A percentile compares a stretch with the other conserved stretches of the same genome.
These are phyloP conservation scores for Anableps anableps DNA, from an alignment of 2,797 vertebrate species.

Conservation along the genomic window DNA sequence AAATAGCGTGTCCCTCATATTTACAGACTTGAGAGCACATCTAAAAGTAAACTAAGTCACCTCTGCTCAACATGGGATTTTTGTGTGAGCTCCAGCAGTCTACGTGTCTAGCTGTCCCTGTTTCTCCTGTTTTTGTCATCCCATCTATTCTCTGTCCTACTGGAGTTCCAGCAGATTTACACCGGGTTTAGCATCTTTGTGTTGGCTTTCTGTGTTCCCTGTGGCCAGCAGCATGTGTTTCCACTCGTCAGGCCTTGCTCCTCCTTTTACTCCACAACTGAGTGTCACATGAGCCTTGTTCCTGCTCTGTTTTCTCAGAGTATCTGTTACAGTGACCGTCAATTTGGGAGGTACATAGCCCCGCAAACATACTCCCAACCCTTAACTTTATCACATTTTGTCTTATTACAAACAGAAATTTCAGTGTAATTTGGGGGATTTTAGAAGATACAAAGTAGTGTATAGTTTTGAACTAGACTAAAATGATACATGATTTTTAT, in stretches of 20 bases:
- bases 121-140: conserved; percentile 55
- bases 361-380: neutral
- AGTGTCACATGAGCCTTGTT: conserved; percentile 54
- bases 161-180: conserved; percentile 57
- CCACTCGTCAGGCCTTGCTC: conserved; percentile 67
- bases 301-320: conserved; percentile 20
- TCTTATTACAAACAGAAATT: neutral
- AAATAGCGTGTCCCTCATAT: conserved; percentile 9
- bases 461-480: neutral
- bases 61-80: conserved; percentile 1
- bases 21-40: conserved; percentile 27
- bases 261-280: conserved; percentile 33
- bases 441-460: neutral
- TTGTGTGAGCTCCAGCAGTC: neutral
- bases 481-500: neutral
- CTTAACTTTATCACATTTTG: neutral
- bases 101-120: conserved; percentile 28
- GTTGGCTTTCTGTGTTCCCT: conserved; percentile 64
- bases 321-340: neutral
- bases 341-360: neutral
- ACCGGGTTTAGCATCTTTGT: conserved; percentile 67
- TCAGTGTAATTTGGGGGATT: neutral
- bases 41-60: conserved; percentile 13
- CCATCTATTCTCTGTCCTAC: conserved; percentile 44
- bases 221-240: conserved; percentile 69